Conservation (phyloP, 2,888 invertebrate genomes). For the Dexiosoma caninum region DNA sequence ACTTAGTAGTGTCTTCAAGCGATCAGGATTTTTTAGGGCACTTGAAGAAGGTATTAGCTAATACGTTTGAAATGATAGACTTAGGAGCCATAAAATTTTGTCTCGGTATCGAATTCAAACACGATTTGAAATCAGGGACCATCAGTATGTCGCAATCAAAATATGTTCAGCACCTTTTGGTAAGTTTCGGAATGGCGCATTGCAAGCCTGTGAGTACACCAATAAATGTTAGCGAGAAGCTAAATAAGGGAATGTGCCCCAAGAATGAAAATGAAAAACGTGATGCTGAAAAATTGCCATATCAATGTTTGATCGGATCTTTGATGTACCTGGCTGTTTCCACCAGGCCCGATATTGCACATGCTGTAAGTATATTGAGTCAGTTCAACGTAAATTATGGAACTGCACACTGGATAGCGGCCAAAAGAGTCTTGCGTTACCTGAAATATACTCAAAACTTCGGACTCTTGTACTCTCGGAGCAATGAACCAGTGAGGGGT, state of each 20-base stretch:
- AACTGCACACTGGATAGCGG: slow-evolving; percentile 52
- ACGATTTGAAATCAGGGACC: slow-evolving; percentile 4
- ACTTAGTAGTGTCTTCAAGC: slow-evolving; percentile 36
- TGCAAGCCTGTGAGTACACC: slow-evolving; percentile 52
- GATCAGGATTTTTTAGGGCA: slow-evolving; percentile 3
- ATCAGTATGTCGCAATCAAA: slow-evolving; percentile 42
- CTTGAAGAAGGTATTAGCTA: slow-evolving; percentile 21
- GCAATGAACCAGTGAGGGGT: slow-evolving; percentile 11
- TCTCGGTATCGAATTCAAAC: slow-evolving; percentile 50
- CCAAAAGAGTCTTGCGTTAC: slow-evolving; percentile 57
- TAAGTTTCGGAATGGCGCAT: slow-evolving; percentile 33
- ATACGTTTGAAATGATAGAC: slow-evolving; percentile 53
- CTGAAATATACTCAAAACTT: too few relatives aligned
- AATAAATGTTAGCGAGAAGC: slow-evolving; percentile 39
- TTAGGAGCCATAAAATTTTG: slow-evolving; percentile 50
- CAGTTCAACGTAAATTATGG: slow-evolving; percentile 41
- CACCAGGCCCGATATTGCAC: too few relatives aligned
- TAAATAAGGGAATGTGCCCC: slow-evolving; percentile 45
- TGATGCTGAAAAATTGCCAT: slow-evolving; percentile 35
- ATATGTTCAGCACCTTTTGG: slow-evolving; percentile 30
- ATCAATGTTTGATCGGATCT: slow-evolving; percentile 47
- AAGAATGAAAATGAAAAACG: slow-evolving; percentile 32
- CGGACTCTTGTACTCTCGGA: slow-evolving; percentile 43
- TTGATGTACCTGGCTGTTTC: slow-evolving; percentile 62
- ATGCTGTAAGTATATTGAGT: too few relatives aligned